Evolutionary conservation across 2,888 invertebrate genomes (phyloP), one percentile per base, ranked within the genome.

Genomic region (Amphipoea oculea): DNA sequence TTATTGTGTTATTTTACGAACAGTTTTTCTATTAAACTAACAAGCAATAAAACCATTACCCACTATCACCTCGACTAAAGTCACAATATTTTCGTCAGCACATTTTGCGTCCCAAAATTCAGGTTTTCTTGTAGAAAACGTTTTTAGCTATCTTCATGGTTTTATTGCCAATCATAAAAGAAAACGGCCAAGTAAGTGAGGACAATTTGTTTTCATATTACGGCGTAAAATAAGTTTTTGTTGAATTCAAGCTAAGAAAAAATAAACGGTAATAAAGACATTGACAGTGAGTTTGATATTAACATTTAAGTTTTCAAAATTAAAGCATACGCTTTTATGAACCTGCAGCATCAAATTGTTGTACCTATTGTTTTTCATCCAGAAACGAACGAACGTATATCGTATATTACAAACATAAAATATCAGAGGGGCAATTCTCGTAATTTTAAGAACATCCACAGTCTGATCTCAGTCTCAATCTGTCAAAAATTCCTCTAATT

Each of bases 121-220:
- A 70, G 23, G 17, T 5, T 36, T 23, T 57, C 23, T 6, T 36
- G 14, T 7, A 66, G 23, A 66, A 66, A 42, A 42, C 12, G 42
- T 23, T 40, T 23, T 40, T 40, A 23, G 36, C 23, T 2, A 42
- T 65, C 20, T 40, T 65, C 54, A 9, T 54, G 23, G 3, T 42
- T 71, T 11, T n/a, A 51, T 51, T 73, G 40, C 9, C 14, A 74
- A 42, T 54, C 51, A 29, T 74, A 29, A 74, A 72, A 74, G 0
- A 51, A 74, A 29, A 42, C 1, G 4, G 14, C 51, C 40, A 73
- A 51, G 11, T 36, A 48, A n/a, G 11, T 14, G 9, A 40, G 12
- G n/a, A 66, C 36, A 69, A 23, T 70, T 70, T 36, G 1, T 36
- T 54, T 36, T 23, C 14, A 7, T 36, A 23, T 51, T 51, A 51